These are phyloP conservation scores for Chalcis sispes DNA, from an alignment of 2,888 invertebrate species.

Conservation along the genomic window DNA sequence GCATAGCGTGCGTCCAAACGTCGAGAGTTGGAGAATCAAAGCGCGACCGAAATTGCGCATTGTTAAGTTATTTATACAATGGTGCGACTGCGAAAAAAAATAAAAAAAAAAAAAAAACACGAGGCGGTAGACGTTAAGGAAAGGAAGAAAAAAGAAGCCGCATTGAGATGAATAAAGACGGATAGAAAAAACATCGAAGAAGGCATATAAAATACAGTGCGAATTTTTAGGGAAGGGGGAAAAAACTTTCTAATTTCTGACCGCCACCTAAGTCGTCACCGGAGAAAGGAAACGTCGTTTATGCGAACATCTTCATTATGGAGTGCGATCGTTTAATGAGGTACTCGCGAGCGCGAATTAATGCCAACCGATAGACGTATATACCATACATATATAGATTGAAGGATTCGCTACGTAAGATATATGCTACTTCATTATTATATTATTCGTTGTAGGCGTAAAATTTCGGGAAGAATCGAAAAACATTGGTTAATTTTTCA, in stretches of 20 bases:
- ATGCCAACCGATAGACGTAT: too few relatives aligned
- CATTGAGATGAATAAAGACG: background rate
- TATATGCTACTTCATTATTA: too few relatives aligned
- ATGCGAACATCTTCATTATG: constrained; percentile 64
- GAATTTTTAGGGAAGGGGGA: background rate
- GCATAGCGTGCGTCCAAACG: too few relatives aligned
- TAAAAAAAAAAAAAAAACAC: background rate
- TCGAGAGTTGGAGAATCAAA: too few relatives aligned
- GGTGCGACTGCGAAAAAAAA: constrained; percentile 15
- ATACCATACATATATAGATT: background rate
- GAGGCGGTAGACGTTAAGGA: background rate
- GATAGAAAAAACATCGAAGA: background rate
- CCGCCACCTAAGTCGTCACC: background rate
- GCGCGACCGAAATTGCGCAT: constrained; percentile 43
- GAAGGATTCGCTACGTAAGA: background rate
- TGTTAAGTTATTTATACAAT: constrained; percentile 27
- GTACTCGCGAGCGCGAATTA: constrained; percentile 19
- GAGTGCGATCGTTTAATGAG: constrained; percentile 45
- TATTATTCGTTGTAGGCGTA: too few relatives aligned
- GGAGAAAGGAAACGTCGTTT: constrained; percentile 61
- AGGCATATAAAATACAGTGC: too few relatives aligned
- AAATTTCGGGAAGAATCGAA: too few relatives aligned
- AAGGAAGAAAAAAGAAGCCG: background rate
- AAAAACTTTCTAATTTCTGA: constrained; percentile 52
- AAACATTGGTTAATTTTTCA: too few relatives aligned